phyloP scores from a whole-genome alignment of 1,140 invertebrate species.

The Euura lappo region DNA sequence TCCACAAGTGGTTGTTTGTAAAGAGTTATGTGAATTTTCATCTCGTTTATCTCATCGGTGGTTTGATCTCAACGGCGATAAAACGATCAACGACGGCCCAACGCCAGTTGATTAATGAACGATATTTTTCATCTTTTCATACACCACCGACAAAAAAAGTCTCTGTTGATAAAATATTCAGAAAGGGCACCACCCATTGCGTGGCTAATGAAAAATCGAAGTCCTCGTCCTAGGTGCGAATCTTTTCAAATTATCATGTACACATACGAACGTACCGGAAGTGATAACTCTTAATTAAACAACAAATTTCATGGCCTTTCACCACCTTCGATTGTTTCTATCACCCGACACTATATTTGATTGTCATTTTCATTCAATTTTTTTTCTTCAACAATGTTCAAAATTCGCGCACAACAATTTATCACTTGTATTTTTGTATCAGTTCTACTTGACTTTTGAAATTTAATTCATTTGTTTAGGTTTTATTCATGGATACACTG shows the following conservation, averaged over 20 bases:
- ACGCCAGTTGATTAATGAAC: not conserved
- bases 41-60: not conserved
- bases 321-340: not conserved
- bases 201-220: conserved; percentile 32
- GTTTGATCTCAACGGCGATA: not conserved
- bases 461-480: no score
- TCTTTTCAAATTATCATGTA: not conserved
- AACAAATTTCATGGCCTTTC: not conserved
- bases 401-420: not conserved
- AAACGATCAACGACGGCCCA: not conserved
- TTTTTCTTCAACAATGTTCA: not conserved
- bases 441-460: no score
- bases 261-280: not conserved
- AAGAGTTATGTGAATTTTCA: not conserved
- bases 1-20: conserved; percentile 56
- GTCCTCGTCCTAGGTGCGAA: conserved; percentile 14
- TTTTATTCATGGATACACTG: no score
- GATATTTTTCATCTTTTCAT: no score
- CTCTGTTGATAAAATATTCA: conserved; percentile 25
- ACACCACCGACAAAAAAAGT: not conserved
- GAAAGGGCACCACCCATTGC: conserved; percentile 25
- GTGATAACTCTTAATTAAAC: not conserved
- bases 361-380: conserved; percentile 10
- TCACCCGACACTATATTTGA: not conserved
- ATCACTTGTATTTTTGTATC: no score